Conservation (phyloP, 2,797 vertebrate genomes). For the Clamator glandarius region DNA sequence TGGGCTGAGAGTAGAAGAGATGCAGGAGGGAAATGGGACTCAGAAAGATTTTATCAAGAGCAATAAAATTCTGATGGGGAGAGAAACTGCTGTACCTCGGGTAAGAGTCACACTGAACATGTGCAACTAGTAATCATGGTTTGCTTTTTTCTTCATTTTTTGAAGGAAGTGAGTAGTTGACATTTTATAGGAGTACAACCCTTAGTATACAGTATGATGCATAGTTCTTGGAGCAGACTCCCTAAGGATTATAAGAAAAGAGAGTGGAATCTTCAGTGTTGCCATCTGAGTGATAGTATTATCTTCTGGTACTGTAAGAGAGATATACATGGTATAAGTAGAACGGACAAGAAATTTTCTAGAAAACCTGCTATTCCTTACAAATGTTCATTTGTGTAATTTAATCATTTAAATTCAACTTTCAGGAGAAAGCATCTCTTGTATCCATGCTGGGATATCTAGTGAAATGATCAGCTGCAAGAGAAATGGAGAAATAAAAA, state of each 20-base stretch:
- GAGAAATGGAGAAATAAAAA: not conserved
- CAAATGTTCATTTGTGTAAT: not conserved
- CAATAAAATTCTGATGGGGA: not conserved
- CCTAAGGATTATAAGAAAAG: not conserved
- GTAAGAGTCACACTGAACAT: not conserved
- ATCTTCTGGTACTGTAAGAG: not conserved
- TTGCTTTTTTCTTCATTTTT: not conserved
- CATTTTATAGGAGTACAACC: not conserved
- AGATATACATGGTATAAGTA: not conserved
- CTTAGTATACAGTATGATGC: not conserved
- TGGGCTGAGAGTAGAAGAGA: not conserved
- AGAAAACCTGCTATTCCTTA: not conserved
- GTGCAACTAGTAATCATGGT: not conserved
- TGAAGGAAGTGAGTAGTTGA: not conserved
- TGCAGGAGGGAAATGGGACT: not conserved
- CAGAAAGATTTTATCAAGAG: not conserved
- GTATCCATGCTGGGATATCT: not conserved
- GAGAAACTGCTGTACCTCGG: not conserved
- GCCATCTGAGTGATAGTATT: not conserved
- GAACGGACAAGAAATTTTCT: not conserved
- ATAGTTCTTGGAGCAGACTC: not conserved
- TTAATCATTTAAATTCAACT: not conserved
- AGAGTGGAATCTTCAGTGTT: not conserved
- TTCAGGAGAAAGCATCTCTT: not conserved
- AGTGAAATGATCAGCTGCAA: not conserved